These are phyloP conservation scores for Julus scanicus DNA, from an alignment of 2,888 invertebrate species.

Conservation along the genomic window DNA sequence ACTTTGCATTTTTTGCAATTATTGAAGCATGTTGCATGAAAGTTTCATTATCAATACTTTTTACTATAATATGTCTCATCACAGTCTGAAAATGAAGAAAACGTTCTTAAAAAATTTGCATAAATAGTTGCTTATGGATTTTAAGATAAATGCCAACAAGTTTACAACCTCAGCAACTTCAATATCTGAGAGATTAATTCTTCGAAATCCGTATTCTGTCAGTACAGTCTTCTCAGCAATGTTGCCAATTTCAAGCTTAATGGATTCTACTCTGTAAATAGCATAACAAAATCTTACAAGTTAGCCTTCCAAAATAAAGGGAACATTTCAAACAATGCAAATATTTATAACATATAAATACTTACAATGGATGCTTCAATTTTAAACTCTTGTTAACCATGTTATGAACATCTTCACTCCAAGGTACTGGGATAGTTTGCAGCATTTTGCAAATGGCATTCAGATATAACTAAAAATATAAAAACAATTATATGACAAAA, in stretches of 20 bases:
- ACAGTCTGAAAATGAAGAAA: not conserved
- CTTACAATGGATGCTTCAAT: slow-evolving; percentile 34
- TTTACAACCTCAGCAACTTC: slow-evolving; percentile 24
- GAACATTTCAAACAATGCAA: not conserved
- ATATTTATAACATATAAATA: not conserved
- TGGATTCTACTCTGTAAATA: not conserved
- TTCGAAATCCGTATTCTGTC: slow-evolving; percentile 32
- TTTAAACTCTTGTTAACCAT: slow-evolving; percentile 31
- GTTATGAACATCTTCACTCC: slow-evolving; percentile 18
- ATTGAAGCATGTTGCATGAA: slow-evolving; percentile 26
- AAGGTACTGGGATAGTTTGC: slow-evolving; percentile 20
- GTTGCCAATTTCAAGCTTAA: not conserved
- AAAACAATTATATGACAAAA: not conserved
- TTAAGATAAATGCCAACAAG: not conserved
- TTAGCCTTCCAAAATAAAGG: not conserved
- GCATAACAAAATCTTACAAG: not conserved
- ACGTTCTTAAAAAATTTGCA: not conserved
- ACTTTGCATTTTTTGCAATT: not conserved
- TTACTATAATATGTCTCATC: not conserved
- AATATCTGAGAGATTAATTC: not conserved
- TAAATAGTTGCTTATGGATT: no score
- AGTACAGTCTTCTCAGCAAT: not conserved
- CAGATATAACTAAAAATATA: slow-evolving; percentile 6
- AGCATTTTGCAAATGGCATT: slow-evolving; percentile 43
- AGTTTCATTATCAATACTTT: not conserved